Base-by-base conservation (phyloP, 2,113 vertebrate genomes). In the Diglossa brunneiventris region DNA sequence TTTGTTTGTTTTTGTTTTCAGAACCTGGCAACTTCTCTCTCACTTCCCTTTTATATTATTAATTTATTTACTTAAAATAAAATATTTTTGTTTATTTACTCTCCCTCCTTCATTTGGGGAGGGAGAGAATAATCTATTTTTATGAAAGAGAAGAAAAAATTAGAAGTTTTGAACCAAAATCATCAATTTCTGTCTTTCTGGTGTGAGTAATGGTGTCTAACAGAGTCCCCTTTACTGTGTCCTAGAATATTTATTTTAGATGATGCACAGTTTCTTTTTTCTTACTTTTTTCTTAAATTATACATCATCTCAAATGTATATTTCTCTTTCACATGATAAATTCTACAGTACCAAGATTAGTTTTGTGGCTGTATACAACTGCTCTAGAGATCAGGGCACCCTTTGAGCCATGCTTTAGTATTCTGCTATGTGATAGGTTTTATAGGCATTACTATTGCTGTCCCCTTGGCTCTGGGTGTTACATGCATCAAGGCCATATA, bases 31-130 rank as follows among this genome's bases (percentile, higher is more conserved):
- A 97, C 96, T 98, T 98, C 96, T 91, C 95, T 97, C 90, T 81
- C 59, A 63, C 98, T 98, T 98, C 97, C 98, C 98, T 98, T 98
- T 96, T 97, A 96, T 94, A 44, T 96, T 97, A 90, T 86, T 95
- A 50, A 86, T 97, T 97, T 97, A 95, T 96, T 98, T 96, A 93
- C 94, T 42, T 47, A 46, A 46, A 46, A 46, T 46, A 47, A 47
- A 47, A 49, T 49, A 26, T 14, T 49, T 49, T 49, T 49, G 49
- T 49, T 26, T 26, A 49, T 49, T 49, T 49, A 14, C 49, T 49
- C 24, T 49, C 24, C 49, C 49, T 89, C 49, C 77, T 96, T 97
- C 24, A 24, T 13, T 87, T 72, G 55, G 49, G 31, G 30, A 61
- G 76, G 64, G 47, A 70, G 28, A 72, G 30, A 86, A 67, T 74